Evolutionary conservation across 2,797 vertebrate genomes (phyloP).

Genomic region (Knipowitschia caucasica): DNA sequence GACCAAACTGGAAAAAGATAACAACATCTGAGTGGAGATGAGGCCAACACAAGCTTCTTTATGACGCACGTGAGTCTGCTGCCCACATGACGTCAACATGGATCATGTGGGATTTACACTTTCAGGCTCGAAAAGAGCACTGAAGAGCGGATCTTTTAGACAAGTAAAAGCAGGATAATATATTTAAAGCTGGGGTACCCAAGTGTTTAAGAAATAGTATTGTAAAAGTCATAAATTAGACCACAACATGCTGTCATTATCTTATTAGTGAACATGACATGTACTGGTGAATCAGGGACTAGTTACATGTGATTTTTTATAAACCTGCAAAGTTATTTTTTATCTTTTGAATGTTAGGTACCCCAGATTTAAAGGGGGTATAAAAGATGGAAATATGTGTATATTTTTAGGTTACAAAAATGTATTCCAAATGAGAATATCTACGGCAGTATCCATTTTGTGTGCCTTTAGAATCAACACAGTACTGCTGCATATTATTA

Average conservation of each 20-base stretch:
- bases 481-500: constrained; percentile 10
- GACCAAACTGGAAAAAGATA: constrained; percentile 58
- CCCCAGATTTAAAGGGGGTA: too few species aligned
- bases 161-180: neutral
- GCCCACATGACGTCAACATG: constrained; percentile 22
- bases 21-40: constrained; percentile 42
- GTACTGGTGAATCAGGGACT: too few species aligned
- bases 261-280: too few species aligned
- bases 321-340: too few species aligned
- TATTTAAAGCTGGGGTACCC: neutral
- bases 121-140: constrained; percentile 27
- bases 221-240: too few species aligned
- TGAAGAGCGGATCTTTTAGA: constrained; percentile 3
- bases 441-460: constrained; percentile 22
- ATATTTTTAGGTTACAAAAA: neutral
- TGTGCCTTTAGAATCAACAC: constrained; percentile 55
- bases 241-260: too few species aligned
- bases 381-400: too few species aligned
- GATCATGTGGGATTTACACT: constrained; percentile 47
- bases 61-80: constrained; percentile 55
- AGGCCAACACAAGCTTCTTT: constrained; percentile 42
- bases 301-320: too few species aligned
- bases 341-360: too few species aligned
- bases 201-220: too few species aligned
- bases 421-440: neutral